Evolutionary conservation across 2,797 vertebrate species (phyloP), one percentile per base, ranked within the genome.

Genomic region (Erpetoichthys calabaricus): DNA sequence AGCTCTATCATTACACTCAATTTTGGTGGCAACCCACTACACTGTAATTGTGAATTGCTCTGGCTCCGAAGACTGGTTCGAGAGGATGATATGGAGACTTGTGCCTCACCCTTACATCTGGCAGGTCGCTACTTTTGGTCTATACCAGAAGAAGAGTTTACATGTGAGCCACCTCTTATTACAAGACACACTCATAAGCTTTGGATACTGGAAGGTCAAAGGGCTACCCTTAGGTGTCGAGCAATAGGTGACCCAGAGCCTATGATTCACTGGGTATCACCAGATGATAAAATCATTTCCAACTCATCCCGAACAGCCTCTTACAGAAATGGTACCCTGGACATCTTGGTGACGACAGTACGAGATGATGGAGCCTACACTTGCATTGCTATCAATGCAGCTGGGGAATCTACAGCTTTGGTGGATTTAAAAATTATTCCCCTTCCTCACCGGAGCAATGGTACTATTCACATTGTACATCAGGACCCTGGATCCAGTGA

Each of bases 41-140:
- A 96, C 70, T 96, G 92, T 71, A 96, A 96, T 65, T 96, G 92
- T 1, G 91, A 96, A 64, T 76, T 96, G 59, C 71, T 96, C 8
- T 96, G 92, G 92, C 73, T 96, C 45, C 76, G 92, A 25, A 70
- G 92, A n/a, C 77, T 94, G 44, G 82, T 76, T 0, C 81, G 90
- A 25, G 77, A 81, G 0, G 91, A 96, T 1, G 90, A 94, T 71
- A 89, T 96, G 86, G 92, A 96, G 75, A 94, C 92, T 0, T 96
- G 92, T 3, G 92, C 91, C 54, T 89, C 91, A 2, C 91, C 91
- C 0, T 3, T 74, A 0, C 84, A 87, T 64, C 74, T 96, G 60
- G 89, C 90, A 0, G 89, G 83, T 10, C 81, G 89, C 46, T 94
- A 94, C 70, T 96, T 96, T 74, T 96, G 92, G 92, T 87, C 86